Evolutionary conservation across 2,888 invertebrate species (phyloP).

Genomic region (Pinctada fucata): DNA sequence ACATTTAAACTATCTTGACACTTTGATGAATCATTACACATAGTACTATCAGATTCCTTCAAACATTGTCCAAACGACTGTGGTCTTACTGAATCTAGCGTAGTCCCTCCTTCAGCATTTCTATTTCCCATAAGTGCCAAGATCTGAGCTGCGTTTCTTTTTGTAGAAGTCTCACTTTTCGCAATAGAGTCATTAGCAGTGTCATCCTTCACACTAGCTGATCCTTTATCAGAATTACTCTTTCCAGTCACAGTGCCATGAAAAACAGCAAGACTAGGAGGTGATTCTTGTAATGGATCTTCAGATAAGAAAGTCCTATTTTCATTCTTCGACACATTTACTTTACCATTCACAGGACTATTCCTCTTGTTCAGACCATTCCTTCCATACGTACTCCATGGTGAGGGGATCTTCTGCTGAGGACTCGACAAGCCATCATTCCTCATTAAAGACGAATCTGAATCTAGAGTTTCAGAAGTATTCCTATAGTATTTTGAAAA

Average conservation of each 20-base stretch:
- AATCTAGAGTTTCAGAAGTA: too few species aligned
- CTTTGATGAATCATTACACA: background rate
- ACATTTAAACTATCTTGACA: background rate
- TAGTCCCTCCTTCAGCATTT: background rate
- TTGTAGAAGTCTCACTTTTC: background rate
- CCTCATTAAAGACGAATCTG: too few species aligned
- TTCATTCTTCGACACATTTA: too few species aligned
- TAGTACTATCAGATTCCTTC: background rate
- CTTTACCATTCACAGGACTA: too few species aligned
- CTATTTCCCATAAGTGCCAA: slow-evolving; percentile 34
- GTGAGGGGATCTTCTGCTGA: slow-evolving; percentile 1
- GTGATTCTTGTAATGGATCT: too few species aligned
- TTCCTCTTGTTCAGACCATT: too few species aligned
- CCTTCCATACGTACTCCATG: slow-evolving; percentile 41
- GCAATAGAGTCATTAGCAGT: too few species aligned
- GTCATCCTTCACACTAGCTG: background rate
- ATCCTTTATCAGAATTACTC: background rate
- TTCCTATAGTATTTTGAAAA: too few species aligned
- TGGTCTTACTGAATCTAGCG: background rate
- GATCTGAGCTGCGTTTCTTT: slow-evolving; percentile 42
- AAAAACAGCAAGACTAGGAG: background rate
- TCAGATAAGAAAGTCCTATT: too few species aligned
- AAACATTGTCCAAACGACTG: background rate
- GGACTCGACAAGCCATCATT: too few species aligned
- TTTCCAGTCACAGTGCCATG: background rate